Evolutionary conservation across 2,797 vertebrate genomes (phyloP), one percentile per base, ranked within the genome.

Genomic region (Pseudochaenichthys georgianus): DNA sequence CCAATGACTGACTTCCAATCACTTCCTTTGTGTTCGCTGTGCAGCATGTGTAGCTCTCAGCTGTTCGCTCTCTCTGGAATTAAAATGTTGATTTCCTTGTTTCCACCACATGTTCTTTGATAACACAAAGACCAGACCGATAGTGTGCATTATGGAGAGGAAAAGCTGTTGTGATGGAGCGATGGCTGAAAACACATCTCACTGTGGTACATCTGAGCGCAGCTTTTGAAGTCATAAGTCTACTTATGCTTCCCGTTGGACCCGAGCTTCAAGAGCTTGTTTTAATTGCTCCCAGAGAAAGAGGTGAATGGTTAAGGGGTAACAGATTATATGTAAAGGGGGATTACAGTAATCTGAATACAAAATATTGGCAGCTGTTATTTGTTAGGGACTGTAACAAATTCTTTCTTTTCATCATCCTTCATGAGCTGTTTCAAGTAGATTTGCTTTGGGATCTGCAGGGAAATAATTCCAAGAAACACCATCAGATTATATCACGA

Each of bases 221-320:
- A 79, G 73, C 74, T 90, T 93, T 95, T 93, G 90, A 95, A 92
- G 92, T 92, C 81, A 38, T 73, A 78, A 77, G 77, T 87, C 88
- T 83, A 72, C 85, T 77, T 84, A 87, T 90, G 83, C 84, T 91
- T 94, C 90, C 88, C 89, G 82, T 92, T 82, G 90, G 88, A 88
- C 71, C n/a, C 15, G 34, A 73, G 80, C 83, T 93, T 87, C 86
- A 63, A 92, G 84, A 85, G 78, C 63, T 86, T 58, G 73, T 86
- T 92, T 91, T 93, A 94, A 94, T 95, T 94, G 90, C 87, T 94
- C 92, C 92, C 93, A 90, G 83, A 92, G 91, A 94, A 92, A 92
- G 85, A 83, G 73, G 82, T 86, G 78, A 88, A 85, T 86, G 77
- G 80, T 78, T 92, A 89, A 87, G 73, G 70, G 87, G 81, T 61